phyloP scores from a whole-genome alignment of 1,140 invertebrate genomes.

The Hydropsyche tenuis region DNA sequence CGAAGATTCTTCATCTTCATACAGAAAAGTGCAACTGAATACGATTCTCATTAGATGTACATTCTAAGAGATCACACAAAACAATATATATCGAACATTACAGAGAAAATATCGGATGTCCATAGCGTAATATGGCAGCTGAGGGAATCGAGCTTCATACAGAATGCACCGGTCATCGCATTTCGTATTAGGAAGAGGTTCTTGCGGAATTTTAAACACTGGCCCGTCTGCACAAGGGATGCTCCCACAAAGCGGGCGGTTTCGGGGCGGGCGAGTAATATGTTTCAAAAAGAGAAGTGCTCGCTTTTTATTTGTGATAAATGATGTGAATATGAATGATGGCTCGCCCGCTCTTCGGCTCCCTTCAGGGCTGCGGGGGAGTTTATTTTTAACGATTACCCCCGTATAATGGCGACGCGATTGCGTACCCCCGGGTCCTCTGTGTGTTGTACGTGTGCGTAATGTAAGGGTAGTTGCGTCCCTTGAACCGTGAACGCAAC shows the following conservation, averaged over 20 bases:
- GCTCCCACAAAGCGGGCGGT: constrained; percentile 22
- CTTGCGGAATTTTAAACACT: constrained; percentile 45
- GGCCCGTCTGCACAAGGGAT: constrained; percentile 14
- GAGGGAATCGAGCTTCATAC: constrained; percentile 29
- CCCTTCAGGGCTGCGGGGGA: constrained; percentile 22
- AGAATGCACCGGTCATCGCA: constrained; percentile 48
- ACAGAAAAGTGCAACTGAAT: too few species aligned
- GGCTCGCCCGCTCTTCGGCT: constrained; percentile 6
- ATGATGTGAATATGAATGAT: constrained; percentile 51
- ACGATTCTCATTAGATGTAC: too few species aligned
- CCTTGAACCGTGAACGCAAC: constrained; percentile 35
- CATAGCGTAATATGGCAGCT: too few species aligned
- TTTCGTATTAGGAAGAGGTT: constrained; percentile 44
- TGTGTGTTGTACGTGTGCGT: too few species aligned
- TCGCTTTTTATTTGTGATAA: constrained; percentile 51
- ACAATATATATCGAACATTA: too few species aligned
- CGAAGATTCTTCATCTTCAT: too few species aligned
- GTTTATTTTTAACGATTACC: constrained; percentile 50
- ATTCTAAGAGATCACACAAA: too few species aligned
- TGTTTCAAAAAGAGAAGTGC: constrained; percentile 48
- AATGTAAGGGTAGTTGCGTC: constrained; percentile 33
- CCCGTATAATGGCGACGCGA: constrained; percentile 38
- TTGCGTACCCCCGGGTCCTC: constrained; percentile 17
- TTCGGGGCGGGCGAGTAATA: constrained; percentile 40
- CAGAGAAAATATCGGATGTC: too few species aligned